These are phyloP conservation scores for Sakesphorus luctuosus DNA, from an alignment of 2,113 vertebrate species.

Conservation along the genomic window DNA sequence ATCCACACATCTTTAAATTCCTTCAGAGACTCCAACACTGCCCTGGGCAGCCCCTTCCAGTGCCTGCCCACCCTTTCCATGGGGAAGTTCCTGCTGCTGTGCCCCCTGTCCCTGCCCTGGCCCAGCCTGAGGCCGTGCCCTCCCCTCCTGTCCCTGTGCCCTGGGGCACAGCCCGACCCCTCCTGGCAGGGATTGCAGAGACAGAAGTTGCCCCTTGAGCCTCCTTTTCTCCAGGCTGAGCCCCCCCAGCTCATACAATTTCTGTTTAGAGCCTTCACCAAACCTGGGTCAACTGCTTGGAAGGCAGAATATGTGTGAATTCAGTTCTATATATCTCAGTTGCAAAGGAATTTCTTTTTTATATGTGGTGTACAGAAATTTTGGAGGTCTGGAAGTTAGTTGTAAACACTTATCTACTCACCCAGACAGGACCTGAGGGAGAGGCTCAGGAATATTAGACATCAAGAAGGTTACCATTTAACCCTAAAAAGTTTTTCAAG, in stretches of 20 bases:
- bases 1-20: not conserved
- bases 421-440: not conserved
- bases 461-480: not conserved
- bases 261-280: not conserved
- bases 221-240: not conserved
- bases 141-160: not conserved
- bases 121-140: accelerated
- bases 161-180: not conserved
- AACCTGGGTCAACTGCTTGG: not conserved
- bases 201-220: not conserved
- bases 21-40: not conserved
- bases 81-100: not conserved
- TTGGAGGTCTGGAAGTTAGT: not conserved
- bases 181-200: not conserved
- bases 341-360: not conserved
- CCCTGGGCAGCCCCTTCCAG: not conserved
- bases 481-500: not conserved
- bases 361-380: not conserved
- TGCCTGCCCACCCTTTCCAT: not conserved
- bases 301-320: not conserved
- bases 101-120: accelerated
- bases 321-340: not conserved
- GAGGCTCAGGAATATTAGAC: not conserved
- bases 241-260: not conserved
- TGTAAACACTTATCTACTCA: not conserved